Evolutionary conservation across 2,113 vertebrate species (phyloP).

Genomic region (Ceyx margarethae): DNA sequence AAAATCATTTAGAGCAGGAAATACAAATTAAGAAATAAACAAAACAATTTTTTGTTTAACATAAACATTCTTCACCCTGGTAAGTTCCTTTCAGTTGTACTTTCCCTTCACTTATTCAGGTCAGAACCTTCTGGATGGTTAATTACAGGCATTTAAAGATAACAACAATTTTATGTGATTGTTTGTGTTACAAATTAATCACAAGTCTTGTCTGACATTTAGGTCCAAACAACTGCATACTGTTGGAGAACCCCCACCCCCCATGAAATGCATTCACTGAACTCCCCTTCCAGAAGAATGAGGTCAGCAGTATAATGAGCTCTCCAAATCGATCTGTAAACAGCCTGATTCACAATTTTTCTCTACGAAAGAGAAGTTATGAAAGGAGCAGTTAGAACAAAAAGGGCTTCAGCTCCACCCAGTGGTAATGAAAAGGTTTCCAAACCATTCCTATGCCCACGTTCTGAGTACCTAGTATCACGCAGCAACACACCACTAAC

Average conservation of each 20-base stretch:
- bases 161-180: not conserved
- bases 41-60: not conserved
- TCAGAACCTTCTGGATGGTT: not conserved
- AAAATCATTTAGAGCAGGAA: conserved; percentile 1
- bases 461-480: accelerated
- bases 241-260: not conserved
- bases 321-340: not conserved
- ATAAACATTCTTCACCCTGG: not conserved
- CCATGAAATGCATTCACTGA: not conserved
- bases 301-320: not conserved
- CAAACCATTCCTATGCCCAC: not conserved
- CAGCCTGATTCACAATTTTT: not conserved
- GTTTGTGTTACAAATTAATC: not conserved
- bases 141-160: not conserved
- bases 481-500: accelerated
- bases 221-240: not conserved
- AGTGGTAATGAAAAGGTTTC: not conserved
- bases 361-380: accelerated
- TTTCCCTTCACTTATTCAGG: not conserved
- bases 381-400: not conserved
- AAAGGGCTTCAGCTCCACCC: conserved; percentile 49
- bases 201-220: not conserved
- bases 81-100: not conserved
- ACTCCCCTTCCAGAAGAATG: not conserved
- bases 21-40: not conserved